phyloP scores from a whole-genome alignment of 2,113 vertebrate genomes.

The Lycaon pictus region DNA sequence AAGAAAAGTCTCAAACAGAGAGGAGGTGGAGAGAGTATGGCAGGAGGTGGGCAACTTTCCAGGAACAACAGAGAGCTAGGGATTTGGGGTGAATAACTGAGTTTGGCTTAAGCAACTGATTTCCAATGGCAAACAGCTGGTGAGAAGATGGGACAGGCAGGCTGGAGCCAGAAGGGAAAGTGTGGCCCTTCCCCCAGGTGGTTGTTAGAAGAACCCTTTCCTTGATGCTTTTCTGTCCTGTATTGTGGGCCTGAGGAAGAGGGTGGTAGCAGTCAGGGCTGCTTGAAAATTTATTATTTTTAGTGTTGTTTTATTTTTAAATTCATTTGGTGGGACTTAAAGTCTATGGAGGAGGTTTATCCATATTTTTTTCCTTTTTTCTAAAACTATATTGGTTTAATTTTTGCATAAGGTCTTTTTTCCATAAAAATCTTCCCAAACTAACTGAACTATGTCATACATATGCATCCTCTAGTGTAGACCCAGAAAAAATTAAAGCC shows the following conservation, averaged over 20 bases:
- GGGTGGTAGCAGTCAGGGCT: background rate
- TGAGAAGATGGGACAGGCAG: background rate
- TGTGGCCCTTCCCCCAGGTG: rapidly evolving
- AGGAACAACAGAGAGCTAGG: background rate
- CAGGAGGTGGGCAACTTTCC: background rate
- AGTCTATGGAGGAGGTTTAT: background rate
- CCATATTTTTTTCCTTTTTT: background rate
- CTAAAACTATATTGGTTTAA: background rate
- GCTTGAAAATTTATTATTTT: background rate
- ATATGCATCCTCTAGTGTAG: background rate
- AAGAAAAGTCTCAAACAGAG: background rate
- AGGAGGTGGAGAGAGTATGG: background rate
- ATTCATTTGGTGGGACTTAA: background rate
- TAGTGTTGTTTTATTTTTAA: background rate
- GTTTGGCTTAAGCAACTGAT: background rate
- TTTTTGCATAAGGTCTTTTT: background rate
- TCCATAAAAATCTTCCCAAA: background rate
- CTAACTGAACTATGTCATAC: background rate
- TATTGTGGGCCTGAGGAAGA: background rate
- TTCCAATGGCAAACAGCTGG: slow-evolving; percentile 13
- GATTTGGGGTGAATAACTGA: background rate
- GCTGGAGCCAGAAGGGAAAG: background rate
- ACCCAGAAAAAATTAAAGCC: background rate
- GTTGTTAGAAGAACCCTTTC: background rate
- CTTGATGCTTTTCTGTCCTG: background rate